A percentile compares a stretch with the other conserved stretches of the same genome.
phyloP scores from a whole-genome alignment of 2,888 invertebrate genomes.

The Tinea pellionella region DNA sequence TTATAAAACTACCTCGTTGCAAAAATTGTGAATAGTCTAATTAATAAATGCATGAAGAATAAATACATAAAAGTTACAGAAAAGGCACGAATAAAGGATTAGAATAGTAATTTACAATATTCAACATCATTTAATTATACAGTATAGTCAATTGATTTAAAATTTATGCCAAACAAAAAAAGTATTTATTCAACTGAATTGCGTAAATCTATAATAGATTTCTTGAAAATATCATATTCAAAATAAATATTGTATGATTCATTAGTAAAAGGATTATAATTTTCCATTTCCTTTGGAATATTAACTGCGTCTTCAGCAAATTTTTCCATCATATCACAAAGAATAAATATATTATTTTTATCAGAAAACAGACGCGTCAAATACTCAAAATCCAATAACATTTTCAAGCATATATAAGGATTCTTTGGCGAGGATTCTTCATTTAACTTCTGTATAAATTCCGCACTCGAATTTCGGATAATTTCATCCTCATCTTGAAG shows the following conservation, averaged over 20 bases:
- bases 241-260: constrained; percentile 59
- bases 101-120: too few species aligned
- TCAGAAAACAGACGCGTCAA: not conserved
- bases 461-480: constrained; percentile 48
- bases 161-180: not conserved
- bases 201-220: constrained; percentile 12
- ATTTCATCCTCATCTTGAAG: constrained; percentile 68
- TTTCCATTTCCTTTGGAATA: constrained; percentile 23
- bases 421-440: constrained; percentile 25
- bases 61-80: too few species aligned
- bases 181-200: not conserved
- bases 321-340: not conserved
- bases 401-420: constrained; percentile 40
- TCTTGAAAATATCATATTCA: constrained; percentile 46
- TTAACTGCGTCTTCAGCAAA: not conserved
- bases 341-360: not conserved
- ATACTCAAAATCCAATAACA: constrained; percentile 27
- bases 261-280: constrained; percentile 63
- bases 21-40: too few species aligned
- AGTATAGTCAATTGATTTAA: too few species aligned
- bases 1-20: too few species aligned
- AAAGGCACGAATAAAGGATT: too few species aligned
- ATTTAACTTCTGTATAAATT: constrained; percentile 35
- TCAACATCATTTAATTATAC: too few species aligned
- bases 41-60: too few species aligned